Conservation (phyloP, 2,113 vertebrate genomes). For the Pimephales promelas region DNA sequence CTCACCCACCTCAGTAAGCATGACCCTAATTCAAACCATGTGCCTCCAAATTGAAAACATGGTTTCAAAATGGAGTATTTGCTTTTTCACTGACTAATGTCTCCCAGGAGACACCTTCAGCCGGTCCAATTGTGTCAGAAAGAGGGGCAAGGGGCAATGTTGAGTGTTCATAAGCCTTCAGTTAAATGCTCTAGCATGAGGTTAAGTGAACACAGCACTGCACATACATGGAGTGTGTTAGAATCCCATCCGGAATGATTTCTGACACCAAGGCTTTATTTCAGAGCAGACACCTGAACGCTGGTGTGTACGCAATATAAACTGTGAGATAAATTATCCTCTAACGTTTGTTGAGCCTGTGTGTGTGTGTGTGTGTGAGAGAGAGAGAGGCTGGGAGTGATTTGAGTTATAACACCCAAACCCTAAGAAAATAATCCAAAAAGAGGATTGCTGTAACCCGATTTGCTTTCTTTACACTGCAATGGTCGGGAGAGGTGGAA, state of each 20-base stretch:
- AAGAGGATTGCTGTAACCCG: slow-evolving; percentile 26
- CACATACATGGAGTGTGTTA: slow-evolving; percentile 36
- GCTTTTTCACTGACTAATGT: slow-evolving; percentile 62
- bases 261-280: slow-evolving; percentile 9
- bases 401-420: slow-evolving; percentile 17
- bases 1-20: slow-evolving; percentile 57
- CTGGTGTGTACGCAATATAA: slow-evolving; percentile 2
- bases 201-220: slow-evolving; percentile 44
- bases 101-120: slow-evolving; percentile 54
- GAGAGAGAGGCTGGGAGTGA: slow-evolving; percentile 22
- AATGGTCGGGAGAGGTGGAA: slow-evolving; percentile 37
- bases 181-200: slow-evolving; percentile 42
- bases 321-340: slow-evolving; percentile 42
- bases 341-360: slow-evolving; percentile 35
- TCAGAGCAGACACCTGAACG: slow-evolving; percentile 20
- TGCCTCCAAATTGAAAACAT: slow-evolving; percentile 62
- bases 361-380: background rate
- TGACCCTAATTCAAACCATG: slow-evolving; percentile 60
- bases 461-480: slow-evolving; percentile 40
- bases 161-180: slow-evolving; percentile 45
- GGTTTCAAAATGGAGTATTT: slow-evolving; percentile 62
- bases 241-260: slow-evolving; percentile 9
- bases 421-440: slow-evolving; percentile 42
- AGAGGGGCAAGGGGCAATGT: slow-evolving; percentile 51
- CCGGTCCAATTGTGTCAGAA: slow-evolving; percentile 52